phyloP scores from a whole-genome alignment of 2,797 vertebrate species.

The Pantherophis alleghaniensis region DNA sequence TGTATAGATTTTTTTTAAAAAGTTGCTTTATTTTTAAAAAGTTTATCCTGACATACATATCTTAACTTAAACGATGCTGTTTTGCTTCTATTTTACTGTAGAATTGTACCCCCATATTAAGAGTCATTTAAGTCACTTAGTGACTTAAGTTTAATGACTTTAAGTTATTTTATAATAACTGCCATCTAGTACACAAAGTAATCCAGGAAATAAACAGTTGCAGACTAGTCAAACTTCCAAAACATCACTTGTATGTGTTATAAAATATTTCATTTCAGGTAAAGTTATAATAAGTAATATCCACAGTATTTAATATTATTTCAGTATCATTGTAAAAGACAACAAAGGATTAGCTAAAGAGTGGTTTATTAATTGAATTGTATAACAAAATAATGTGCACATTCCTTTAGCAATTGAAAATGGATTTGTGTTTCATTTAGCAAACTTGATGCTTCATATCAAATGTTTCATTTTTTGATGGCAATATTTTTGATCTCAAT shows the following conservation, averaged over 20 bases:
- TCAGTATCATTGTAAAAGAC: background rate
- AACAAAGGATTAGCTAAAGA: background rate
- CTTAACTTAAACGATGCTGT: background rate
- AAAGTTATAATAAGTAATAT: background rate
- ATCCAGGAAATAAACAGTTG: background rate
- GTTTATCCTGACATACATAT: background rate
- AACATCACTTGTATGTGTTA: background rate
- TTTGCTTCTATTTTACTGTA: background rate
- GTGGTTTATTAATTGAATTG: background rate
- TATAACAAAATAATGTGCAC: background rate
- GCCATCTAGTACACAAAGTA: background rate
- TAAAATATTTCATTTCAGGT: slow-evolving; percentile 3
- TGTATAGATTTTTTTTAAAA: background rate
- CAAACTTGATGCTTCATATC: background rate
- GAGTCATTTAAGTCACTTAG: background rate
- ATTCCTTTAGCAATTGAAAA: background rate
- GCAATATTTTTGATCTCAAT: background rate
- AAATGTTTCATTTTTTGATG: background rate
- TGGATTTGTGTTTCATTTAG: background rate
- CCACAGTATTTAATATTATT: background rate
- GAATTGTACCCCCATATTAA: background rate
- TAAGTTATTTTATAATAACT: background rate
- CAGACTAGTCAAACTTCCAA: background rate
- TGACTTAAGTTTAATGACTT: background rate
- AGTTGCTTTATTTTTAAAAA: background rate